Percentiles rank a stretch among this genome's conserved stretches.
These are phyloP conservation scores for Aldrovandia affinis DNA, from an alignment of 2,797 vertebrate species.

Conservation along the genomic window DNA sequence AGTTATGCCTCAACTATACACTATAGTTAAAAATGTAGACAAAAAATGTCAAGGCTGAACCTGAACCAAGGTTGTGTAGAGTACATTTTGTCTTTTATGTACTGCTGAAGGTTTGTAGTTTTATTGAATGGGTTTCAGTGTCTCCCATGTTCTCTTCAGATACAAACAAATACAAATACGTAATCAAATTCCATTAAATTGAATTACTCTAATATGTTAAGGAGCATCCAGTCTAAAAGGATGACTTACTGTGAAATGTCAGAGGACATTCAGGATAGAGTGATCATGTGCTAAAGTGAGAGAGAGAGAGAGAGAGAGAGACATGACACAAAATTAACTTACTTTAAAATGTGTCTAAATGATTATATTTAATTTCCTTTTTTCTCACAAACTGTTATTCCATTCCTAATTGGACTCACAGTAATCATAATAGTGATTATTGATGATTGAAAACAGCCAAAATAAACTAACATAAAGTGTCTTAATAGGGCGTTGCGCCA, in stretches of 20 bases:
- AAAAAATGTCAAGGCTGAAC: not conserved
- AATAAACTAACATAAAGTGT: no score
- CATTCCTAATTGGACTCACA: no score
- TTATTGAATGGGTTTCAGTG: not conserved
- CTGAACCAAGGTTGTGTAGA: not conserved
- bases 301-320: constrained; percentile 45
- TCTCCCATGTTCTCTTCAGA: constrained; percentile 37
- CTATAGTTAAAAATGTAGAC: no score
- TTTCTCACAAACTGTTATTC: not conserved
- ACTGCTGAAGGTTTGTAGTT: not conserved
- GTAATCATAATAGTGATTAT: no score
- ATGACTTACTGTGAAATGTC: constrained; percentile 76
- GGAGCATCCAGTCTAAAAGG: constrained; percentile 71
- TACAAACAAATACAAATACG: no score
- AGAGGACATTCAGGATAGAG: constrained; percentile 61
- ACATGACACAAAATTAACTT: not conserved
- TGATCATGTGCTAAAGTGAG: constrained; percentile 43
- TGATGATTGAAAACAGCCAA: no score
- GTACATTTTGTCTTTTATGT: not conserved
- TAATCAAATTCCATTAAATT: constrained; percentile 71
- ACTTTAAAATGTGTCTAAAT: not conserved
- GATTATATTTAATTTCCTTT: not conserved
- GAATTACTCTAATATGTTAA: constrained; percentile 70
- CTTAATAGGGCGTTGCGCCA: no score
- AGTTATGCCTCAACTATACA: not conserved